These are phyloP conservation scores for Babylonia areolata DNA, from an alignment of 1,140 invertebrate genomes.

Conservation along the genomic window DNA sequence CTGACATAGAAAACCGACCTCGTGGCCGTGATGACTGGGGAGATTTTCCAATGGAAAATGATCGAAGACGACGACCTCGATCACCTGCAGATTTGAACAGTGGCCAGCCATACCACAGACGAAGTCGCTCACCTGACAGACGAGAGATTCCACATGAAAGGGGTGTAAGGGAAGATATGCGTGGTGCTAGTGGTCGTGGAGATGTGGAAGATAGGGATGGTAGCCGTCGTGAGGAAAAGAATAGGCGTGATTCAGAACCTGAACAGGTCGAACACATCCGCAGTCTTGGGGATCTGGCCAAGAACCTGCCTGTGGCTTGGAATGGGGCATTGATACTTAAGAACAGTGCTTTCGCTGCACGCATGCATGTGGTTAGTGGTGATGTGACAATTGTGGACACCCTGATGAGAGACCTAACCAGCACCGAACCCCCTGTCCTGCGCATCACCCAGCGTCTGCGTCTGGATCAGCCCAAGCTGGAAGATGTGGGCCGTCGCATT, in stretches of 20 bases:
- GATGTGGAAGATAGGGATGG: slow-evolving; percentile 17
- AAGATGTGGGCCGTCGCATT: slow-evolving; percentile 95
- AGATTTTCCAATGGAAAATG: slow-evolving; percentile 44
- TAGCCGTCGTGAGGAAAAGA: slow-evolving; percentile 5
- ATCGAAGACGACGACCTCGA: slow-evolving; percentile 41
- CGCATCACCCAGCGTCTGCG: slow-evolving; percentile 96
- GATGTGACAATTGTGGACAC: slow-evolving; percentile 94
- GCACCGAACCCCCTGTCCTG: slow-evolving; percentile 83
- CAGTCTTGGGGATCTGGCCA: slow-evolving; percentile 72
- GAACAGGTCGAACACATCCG: slow-evolving; percentile 48
- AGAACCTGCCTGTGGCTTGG: slow-evolving; percentile 88
- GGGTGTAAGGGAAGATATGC: slow-evolving; percentile 34
- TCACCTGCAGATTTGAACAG: slow-evolving; percentile 46
- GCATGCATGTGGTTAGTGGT: slow-evolving; percentile 96
- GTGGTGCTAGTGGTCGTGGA: slow-evolving; percentile 12
- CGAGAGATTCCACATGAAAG: slow-evolving; percentile 42
- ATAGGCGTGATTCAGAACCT: slow-evolving; percentile 27
- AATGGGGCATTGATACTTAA: slow-evolving; percentile 96
- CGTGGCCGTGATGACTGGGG: slow-evolving; percentile 54
- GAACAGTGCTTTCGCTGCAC: slow-evolving; percentile 95
- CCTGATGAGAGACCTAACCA: slow-evolving; percentile 84
- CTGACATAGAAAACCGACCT: slow-evolving; percentile 42
- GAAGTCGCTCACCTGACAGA: slow-evolving; percentile 52
- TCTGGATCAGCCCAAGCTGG: slow-evolving; percentile 93
- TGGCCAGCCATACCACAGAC: slow-evolving; percentile 11